These are phyloP conservation scores for Cybosia mesomella DNA, from an alignment of 2,888 invertebrate species.

Conservation along the genomic window DNA sequence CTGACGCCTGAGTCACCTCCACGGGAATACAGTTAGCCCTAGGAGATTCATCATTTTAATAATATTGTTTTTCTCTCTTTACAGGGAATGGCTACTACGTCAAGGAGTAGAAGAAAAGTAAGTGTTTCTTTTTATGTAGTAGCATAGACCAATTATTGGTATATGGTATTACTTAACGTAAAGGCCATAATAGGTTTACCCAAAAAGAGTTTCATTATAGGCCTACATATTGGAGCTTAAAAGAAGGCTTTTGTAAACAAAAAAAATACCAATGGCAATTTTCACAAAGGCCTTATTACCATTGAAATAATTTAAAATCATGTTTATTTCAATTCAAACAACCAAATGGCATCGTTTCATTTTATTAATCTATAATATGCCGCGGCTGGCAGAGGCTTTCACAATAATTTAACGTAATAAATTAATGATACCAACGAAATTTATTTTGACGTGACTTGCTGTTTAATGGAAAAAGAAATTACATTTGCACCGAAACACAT, in stretches of 20 bases:
- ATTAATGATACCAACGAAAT: conserved; percentile 1
- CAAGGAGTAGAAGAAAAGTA: conserved; percentile 67
- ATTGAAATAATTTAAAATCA: neutral
- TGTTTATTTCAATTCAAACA: neutral
- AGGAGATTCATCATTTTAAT: conserved; percentile 16
- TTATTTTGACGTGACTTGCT: neutral
- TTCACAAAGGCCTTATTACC: neutral
- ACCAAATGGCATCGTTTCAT: conserved; percentile 1
- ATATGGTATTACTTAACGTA: neutral
- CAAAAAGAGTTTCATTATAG: neutral
- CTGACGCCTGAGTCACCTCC: too few species aligned
- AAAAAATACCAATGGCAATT: neutral
- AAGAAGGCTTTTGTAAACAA: neutral
- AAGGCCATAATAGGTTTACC: conserved; percentile 15
- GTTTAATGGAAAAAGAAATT: neutral
- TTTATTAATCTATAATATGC: neutral
- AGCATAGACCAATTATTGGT: too few species aligned
- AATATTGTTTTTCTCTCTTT: conserved; percentile 55
- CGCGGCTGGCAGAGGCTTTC: neutral
- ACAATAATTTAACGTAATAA: neutral
- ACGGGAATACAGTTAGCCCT: neutral
- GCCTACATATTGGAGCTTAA: neutral
- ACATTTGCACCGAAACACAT: neutral
- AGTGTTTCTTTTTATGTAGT: conserved; percentile 35
- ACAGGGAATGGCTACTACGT: conserved; percentile 78